phyloP scores from a whole-genome alignment of 2,888 invertebrate genomes.

The Drosophila paranaensis region DNA sequence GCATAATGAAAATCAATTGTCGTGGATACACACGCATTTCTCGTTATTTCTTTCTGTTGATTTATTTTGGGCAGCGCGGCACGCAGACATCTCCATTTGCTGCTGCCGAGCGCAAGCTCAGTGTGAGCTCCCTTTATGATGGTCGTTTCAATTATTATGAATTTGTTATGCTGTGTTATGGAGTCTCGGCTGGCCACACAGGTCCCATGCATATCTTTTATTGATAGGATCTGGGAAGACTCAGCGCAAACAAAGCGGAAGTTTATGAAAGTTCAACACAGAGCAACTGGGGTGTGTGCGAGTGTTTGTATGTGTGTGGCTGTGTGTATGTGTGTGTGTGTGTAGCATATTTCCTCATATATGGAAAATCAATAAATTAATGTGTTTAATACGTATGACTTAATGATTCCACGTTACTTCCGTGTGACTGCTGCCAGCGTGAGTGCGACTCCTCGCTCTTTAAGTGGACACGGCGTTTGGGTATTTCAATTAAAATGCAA shows the following conservation, averaged over 20 bases:
- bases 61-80: constrained; percentile 27
- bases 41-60: constrained; percentile 15
- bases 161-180: constrained; percentile 37
- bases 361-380: constrained; percentile 73
- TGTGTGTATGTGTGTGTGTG: neutral
- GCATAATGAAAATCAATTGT: constrained; percentile 5
- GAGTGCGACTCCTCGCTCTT: constrained; percentile 12
- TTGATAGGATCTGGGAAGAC: constrained; percentile 61
- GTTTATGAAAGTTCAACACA: constrained; percentile 31
- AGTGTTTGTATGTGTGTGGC: neutral
- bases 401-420: constrained; percentile 66
- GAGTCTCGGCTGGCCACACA: constrained; percentile 16
- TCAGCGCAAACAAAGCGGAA: constrained; percentile 66
- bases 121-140: constrained; percentile 23
- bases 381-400: constrained; percentile 68
- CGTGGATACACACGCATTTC: neutral
- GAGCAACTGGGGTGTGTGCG: neutral
- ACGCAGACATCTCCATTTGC: constrained; percentile 48
- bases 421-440: constrained; percentile 60
- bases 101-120: constrained; percentile 3
- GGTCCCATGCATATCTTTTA: constrained; percentile 50
- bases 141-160: constrained; percentile 55
- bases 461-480: constrained; percentile 25
- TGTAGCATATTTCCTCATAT: constrained; percentile 27
- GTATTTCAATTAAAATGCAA: constrained; percentile 65